Evolutionary conservation across 2,888 invertebrate species (phyloP).

Genomic region (Phymatocera aterrima): DNA sequence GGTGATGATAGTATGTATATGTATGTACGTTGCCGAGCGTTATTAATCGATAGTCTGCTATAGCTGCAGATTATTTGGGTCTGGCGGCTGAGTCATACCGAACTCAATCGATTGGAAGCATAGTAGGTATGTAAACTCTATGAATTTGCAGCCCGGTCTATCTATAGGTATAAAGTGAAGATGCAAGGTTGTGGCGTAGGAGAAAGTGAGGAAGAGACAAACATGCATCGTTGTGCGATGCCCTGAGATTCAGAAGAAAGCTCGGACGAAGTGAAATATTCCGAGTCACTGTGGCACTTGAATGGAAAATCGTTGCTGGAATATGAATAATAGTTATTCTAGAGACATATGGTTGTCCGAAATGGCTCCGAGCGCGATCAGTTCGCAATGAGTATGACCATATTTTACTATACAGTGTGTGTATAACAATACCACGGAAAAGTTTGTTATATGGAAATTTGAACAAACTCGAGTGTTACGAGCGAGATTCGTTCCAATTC

Average conservation of each 20-base stretch:
- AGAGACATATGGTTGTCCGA: neutral
- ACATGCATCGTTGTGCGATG: neutral
- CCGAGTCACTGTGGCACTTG: no score
- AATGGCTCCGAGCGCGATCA: neutral
- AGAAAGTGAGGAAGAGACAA: neutral
- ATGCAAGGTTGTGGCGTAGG: neutral
- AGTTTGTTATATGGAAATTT: neutral
- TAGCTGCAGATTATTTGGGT: constrained; percentile 10
- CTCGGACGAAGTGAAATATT: neutral
- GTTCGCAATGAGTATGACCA: neutral
- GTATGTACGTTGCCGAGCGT: constrained; percentile 30
- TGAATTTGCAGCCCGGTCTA: no score
- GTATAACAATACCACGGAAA: neutral
- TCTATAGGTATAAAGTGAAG: neutral
- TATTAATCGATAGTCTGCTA: constrained; percentile 25
- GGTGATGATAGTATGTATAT: constrained; percentile 24
- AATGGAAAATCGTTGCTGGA: neutral
- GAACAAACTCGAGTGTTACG: neutral
- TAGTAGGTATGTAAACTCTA: neutral
- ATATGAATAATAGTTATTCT: neutral
- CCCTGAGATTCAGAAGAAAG: neutral
- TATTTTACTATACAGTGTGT: no score
- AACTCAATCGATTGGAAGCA: constrained; percentile 14
- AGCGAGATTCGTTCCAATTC: no score
- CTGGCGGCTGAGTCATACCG: constrained; percentile 24